These are phyloP conservation scores for Synergus laeviventris DNA, from an alignment of 2,888 invertebrate species.

Conservation along the genomic window DNA sequence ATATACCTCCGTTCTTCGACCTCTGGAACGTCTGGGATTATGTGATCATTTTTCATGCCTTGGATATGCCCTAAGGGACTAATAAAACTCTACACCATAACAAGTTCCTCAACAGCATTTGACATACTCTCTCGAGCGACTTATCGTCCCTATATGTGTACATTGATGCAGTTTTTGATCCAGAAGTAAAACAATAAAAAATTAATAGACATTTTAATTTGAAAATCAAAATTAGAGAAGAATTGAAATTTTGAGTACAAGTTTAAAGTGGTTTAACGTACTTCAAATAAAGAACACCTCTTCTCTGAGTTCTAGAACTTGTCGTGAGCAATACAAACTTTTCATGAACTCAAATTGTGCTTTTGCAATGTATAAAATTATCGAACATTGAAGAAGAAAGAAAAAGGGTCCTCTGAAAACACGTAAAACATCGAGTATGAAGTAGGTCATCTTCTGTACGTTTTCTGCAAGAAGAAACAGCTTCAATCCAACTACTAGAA, in stretches of 20 bases:
- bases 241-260: not conserved
- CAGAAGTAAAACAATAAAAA: not conserved
- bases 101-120: conserved; percentile 25
- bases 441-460: conserved; percentile 35
- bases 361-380: not conserved
- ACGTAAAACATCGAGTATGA: conserved; percentile 17
- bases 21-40: conserved; percentile 25
- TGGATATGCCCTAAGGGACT: conserved; percentile 31
- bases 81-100: conserved; percentile 29
- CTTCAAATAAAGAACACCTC: not conserved
- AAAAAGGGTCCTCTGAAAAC: conserved; percentile 20
- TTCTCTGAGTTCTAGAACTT: not conserved
- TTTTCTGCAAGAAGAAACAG: conserved; percentile 37
- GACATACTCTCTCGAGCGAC: conserved; percentile 4
- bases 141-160: not conserved
- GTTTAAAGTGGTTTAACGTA: not conserved
- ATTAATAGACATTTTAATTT: not conserved
- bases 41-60: conserved; percentile 37
- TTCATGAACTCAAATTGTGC: conserved; percentile 8
- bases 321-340: not conserved
- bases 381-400: conserved; percentile 6
- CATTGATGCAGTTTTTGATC: not conserved
- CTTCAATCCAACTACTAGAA: conserved; percentile 28
- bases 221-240: not conserved
- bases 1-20: conserved; percentile 20